A percentile compares a stretch with the other conserved stretches of the same genome.
Conservation (phyloP, 2,888 invertebrate genomes). For the Orchesellides sinensis region DNA sequence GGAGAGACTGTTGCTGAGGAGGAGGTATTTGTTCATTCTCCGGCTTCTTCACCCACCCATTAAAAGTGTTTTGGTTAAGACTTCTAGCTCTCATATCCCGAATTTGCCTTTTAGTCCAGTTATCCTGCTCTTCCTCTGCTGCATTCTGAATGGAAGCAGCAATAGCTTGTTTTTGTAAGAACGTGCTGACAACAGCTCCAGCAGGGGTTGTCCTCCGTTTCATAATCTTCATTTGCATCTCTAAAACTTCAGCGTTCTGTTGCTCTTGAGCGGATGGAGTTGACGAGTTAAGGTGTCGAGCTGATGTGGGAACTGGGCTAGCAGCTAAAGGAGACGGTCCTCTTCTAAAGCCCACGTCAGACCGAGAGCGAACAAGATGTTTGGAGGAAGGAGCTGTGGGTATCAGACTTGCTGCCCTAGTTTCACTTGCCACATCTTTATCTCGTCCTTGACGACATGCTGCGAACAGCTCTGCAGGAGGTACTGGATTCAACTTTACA, state of each 20-base stretch:
- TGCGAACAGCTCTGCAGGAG: slow-evolving; percentile 64
- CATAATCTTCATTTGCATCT: slow-evolving; percentile 65
- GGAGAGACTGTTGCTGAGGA: slow-evolving; percentile 11
- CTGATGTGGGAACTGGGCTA: background rate
- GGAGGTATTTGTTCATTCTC: slow-evolving; percentile 17
- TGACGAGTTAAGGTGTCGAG: slow-evolving; percentile 6
- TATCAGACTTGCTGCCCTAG: slow-evolving; percentile 35
- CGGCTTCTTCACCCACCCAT: slow-evolving; percentile 48
- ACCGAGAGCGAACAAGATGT: slow-evolving; percentile 51
- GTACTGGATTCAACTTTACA: slow-evolving; percentile 66
- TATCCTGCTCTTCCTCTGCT: slow-evolving; percentile 41
- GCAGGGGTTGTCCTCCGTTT: slow-evolving; percentile 62
- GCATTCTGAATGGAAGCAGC: background rate
- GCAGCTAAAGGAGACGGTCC: slow-evolving; percentile 42
- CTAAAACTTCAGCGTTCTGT: slow-evolving; percentile 39
- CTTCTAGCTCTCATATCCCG: slow-evolving; percentile 58
- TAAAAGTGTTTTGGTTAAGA: slow-evolving; percentile 45
- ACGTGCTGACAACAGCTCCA: slow-evolving; percentile 65
- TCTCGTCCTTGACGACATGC: slow-evolving; percentile 66
- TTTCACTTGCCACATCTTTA: slow-evolving; percentile 46
- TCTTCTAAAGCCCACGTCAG: slow-evolving; percentile 60
- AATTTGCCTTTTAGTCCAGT: slow-evolving; percentile 59
- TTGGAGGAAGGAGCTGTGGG: slow-evolving; percentile 22
- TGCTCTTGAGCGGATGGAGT: no score
- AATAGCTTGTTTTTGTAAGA: slow-evolving; percentile 57